Base-by-base conservation (phyloP, 2,797 vertebrate species). In the Vireo griseus region DNA sequence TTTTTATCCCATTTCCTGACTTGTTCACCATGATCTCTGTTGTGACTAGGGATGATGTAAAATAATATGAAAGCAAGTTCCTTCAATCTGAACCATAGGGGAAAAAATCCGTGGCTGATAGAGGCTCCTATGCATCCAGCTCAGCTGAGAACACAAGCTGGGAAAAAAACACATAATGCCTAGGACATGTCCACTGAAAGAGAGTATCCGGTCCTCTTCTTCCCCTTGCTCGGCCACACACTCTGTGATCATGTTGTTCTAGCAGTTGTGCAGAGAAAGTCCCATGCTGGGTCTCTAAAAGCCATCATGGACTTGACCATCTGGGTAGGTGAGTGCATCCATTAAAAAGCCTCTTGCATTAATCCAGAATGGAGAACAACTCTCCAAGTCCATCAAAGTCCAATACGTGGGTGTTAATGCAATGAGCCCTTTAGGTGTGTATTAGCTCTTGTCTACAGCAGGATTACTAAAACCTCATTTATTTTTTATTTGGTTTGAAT, bases 211-310 rank as follows among this genome's bases (percentile, higher is more conserved):
- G 33, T 39, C 31, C 9, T 69, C 35, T 47, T 86, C 33, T 47
- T 79, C 16, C 47, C 50, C 0, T 0, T 40, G 29, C 47, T 39
- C 50, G 51, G 42, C 28, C 33, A 65, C 1, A 0, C 33, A 22
- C 8, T 58, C 47, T 4, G 1, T 55, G 37, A 39, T 42, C 7
- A 3, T 29, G 62, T 26, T 48, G 13, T 40, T 86, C 66, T 48
- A 74, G 57, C 18, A 71, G 16, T 7, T 74, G 35, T 55, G 44
- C 58, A 78, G 31, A 52, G 16, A 24, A 92, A 44, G 77, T n/a
- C 40, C 4, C 28, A 11, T 42, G 11, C 57, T 71, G 58, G 19
- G 3, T 77, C 31, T 25, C 55, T 80, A 51, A 82, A 94, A 58
- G 37, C 16, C 15, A 2, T 28, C n/a, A 19, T 4, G 20, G 52